Evolutionary conservation across 2,888 invertebrate species (phyloP), one percentile per base, ranked within the genome.

Genomic region (Noctua fimbriata): DNA sequence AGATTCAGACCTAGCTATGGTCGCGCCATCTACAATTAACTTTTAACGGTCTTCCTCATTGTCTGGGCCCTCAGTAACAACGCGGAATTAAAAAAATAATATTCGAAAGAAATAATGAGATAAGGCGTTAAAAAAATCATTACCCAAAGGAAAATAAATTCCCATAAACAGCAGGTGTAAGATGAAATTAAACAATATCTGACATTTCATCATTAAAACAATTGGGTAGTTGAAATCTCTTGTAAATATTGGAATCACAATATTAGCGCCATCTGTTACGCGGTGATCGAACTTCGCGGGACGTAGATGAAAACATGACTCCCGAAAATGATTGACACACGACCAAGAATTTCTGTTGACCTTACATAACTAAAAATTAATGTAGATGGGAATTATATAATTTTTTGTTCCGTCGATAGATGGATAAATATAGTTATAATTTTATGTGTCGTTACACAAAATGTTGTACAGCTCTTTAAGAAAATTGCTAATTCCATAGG

Each of bases 201-300:
- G 18, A 28, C 28, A 32, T 9, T 60, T 28, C 9, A 2, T 18
- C 2, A 63, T 9, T 32, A 18, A 32, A 32, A 18, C 3, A 63
- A 63, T 63, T 63, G 1, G 1, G 47, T 18, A 28, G 60, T 32
- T 32, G 18, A 32, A 3, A 32, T 18, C 16, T 28, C 10, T 21
- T 0, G 12, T 5, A 3, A 36, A 36, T 10, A 21, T 4, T 21
- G 4, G 52, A 76, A 80, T 21, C 80, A 73, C 18, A 28, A 14
- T 36, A 24, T 1, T 52, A 77, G 44, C 84, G 84, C 84, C 84
- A 84, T 84, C 84, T 84, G 21, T 81, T 74, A 72, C 44, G n/a
- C 32, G 18, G 28, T 3, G 77, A 18, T 67, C 24, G 65, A 75
- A 84, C 81, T 83, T 47, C n/a, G 24, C 36, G 32, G 14, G 24